These are phyloP conservation scores for Brachynemurus nebulosus DNA, from an alignment of 2,888 invertebrate genomes.

Conservation along the genomic window DNA sequence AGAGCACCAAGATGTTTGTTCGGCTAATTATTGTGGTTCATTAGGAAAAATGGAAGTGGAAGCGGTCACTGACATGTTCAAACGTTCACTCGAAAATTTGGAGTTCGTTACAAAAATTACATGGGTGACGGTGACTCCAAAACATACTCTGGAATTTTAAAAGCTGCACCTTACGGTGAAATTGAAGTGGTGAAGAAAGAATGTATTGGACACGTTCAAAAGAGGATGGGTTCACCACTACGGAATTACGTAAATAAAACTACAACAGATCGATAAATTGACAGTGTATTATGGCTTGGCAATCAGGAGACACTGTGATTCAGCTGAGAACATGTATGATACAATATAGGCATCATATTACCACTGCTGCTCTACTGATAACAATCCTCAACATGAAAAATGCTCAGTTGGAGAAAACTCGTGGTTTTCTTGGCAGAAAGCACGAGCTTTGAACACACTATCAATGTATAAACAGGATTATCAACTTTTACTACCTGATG, in stretches of 20 bases:
- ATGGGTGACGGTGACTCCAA: too few relatives aligned
- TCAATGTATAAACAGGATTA: constrained; percentile 17
- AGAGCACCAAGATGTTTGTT: constrained; percentile 14
- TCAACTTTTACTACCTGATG: constrained; percentile 14
- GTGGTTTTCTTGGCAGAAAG: constrained; percentile 16
- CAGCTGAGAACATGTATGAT: constrained; percentile 17
- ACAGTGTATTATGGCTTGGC: constrained; percentile 21
- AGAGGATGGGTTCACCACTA: too few relatives aligned
- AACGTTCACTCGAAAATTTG: constrained; percentile 1
- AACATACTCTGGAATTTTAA: constrained; percentile 16
- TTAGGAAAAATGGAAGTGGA: constrained; percentile 5
- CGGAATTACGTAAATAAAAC: constrained; percentile 7
- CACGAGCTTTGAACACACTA: constrained; percentile 5
- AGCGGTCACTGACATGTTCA: not conserved
- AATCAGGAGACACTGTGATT: constrained; percentile 18
- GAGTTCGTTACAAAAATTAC: constrained; percentile 15
- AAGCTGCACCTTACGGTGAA: constrained; percentile 16
- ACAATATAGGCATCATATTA: constrained; percentile 14
- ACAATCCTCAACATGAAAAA: constrained; percentile 13
- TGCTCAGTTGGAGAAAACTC: constrained; percentile 14
- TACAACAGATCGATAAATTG: constrained; percentile 20
- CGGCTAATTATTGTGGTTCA: constrained; percentile 8
- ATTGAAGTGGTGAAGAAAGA: constrained; percentile 11
- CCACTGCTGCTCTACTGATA: constrained; percentile 11
- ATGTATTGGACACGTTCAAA: too few relatives aligned